A percentile compares a stretch with the other conserved stretches of the same genome.
phyloP scores from a whole-genome alignment of 2,888 invertebrate genomes.

The Machimus rusticus region DNA sequence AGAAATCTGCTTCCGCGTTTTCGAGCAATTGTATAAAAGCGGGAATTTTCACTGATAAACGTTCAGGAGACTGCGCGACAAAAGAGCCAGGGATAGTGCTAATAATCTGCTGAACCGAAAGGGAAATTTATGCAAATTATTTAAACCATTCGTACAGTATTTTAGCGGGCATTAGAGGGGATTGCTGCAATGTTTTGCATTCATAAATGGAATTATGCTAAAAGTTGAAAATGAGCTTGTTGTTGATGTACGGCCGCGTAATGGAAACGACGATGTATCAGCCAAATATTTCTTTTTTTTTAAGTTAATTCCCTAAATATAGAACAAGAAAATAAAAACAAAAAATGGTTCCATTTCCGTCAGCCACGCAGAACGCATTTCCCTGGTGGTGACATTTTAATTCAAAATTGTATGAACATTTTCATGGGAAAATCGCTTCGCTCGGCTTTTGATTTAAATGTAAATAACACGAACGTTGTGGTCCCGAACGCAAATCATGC shows the following conservation, averaged over 20 bases:
- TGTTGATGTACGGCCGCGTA: not conserved
- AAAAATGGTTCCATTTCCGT: not conserved
- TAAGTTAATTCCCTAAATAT: not conserved
- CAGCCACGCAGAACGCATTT: not conserved
- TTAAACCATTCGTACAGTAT: not conserved
- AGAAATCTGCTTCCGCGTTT: conserved; percentile 9
- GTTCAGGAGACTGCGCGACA: not conserved
- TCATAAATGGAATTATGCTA: not conserved
- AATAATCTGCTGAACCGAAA: not conserved
- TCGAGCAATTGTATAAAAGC: not conserved
- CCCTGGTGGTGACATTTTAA: not conserved
- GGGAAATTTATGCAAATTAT: not conserved
- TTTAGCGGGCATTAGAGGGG: not conserved
- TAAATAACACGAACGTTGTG: not conserved
- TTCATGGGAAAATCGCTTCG: not conserved
- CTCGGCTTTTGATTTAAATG: not conserved
- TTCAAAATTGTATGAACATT: not conserved
- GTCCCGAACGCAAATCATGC: not conserved
- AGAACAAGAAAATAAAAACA: not conserved
- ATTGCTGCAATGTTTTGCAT: not conserved
- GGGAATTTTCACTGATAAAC: not conserved
- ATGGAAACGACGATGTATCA: not conserved
- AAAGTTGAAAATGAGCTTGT: not conserved
- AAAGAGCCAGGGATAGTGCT: not conserved
- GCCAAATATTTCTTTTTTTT: not conserved